These are phyloP conservation scores for Tyrophagus putrescentiae DNA, from an alignment of 1,140 invertebrate genomes.

Conservation along the genomic window DNA sequence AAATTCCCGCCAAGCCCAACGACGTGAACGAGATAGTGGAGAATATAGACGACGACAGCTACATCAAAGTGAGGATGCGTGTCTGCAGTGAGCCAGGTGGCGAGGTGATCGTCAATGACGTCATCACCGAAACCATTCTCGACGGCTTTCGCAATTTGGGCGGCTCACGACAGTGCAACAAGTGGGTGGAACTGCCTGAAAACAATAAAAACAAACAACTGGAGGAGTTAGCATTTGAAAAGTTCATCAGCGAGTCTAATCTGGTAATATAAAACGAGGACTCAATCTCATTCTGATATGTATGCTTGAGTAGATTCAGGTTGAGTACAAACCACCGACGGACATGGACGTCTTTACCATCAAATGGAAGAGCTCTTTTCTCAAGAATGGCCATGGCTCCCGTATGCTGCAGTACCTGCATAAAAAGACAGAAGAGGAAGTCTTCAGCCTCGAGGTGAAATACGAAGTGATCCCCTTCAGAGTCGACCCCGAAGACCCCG, in stretches of 20 bases:
- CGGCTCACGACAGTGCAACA: not conserved
- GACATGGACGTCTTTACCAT: not conserved
- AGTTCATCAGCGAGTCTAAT: constrained; percentile 10
- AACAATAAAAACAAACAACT: not conserved
- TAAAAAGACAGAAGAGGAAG: not conserved
- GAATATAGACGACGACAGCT: not conserved
- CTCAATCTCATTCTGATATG: not conserved
- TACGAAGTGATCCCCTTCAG: not conserved
- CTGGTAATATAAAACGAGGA: not conserved
- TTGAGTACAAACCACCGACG: not conserved
- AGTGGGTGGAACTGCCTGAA: not conserved
- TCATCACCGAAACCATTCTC: not conserved
- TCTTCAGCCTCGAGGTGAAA: not conserved
- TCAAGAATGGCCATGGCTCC: too few species aligned
- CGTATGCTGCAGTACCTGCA: too few species aligned
- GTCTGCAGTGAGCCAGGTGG: not conserved
- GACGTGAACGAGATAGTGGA: too few species aligned
- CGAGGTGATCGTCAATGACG: not conserved
- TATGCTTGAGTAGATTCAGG: not conserved
- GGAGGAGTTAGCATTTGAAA: not conserved
- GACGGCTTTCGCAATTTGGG: not conserved
- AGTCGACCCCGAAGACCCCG: too few species aligned
- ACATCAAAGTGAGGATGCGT: not conserved
- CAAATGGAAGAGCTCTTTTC: not conserved
- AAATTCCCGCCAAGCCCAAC: not conserved